Evolutionary conservation across 1,140 invertebrate genomes (phyloP), one percentile per base, ranked within the genome.

Genomic region (Bombus haemorrhoidalis): DNA sequence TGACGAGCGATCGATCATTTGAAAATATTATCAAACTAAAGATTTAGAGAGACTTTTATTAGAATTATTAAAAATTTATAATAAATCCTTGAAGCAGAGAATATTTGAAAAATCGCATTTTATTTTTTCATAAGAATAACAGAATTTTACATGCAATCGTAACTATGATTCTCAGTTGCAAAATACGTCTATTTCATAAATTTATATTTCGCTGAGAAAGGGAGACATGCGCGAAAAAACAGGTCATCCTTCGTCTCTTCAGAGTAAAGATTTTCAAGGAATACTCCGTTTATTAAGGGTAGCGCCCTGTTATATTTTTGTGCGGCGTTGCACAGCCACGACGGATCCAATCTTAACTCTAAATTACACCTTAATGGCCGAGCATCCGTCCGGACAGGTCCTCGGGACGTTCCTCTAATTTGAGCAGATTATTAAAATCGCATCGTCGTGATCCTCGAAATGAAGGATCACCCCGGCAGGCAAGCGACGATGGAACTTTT

Each of bases 381-480:
- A 47, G 66, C 72, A 76, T 76, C 62, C 62, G 72, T 75, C 39
- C 41, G 41, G 32, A 32, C 71, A 4, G 39, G 47, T 43, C 34
- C 8, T 4, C 57, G 43, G 71, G 77, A 74, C 68, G 59, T 57
- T 66, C 87, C 72, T 79, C 84, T 89, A 89, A 89, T 89, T 85
- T 83, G 85, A 76, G 82, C 85, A 88, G 83, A 89, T 90, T 88
- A 90, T 91, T 91, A 91, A 91, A 91, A 91, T 90, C 87, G 85
- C 79, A 88, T 90, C 87, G 86, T 53, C 82, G 79, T 83, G 83
- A 91, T 89, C 81, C 89, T 81, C 87, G 62, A 82, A 86, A 88
- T 81, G 81, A 87, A 66, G 86, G 81, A 89, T 89, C 89, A 71
- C 68, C 68, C 62, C 53, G 34, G 82, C 71, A 62, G 81, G 78